Evolutionary conservation across 1,140 invertebrate genomes (phyloP).

Genomic region (Drosophila leontia): DNA sequence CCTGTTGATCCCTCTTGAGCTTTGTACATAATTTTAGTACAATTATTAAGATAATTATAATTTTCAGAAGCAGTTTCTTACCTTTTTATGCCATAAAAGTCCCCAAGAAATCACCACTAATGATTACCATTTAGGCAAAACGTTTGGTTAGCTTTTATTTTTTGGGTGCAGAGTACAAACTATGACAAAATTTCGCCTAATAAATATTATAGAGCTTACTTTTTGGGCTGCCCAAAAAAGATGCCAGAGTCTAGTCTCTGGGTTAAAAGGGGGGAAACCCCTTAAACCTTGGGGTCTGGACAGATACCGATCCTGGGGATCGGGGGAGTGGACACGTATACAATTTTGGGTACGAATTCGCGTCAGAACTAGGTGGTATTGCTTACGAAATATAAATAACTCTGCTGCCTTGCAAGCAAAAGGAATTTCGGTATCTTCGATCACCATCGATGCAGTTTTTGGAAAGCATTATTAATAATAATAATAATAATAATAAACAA

Average conservation of each 20-base stretch:
- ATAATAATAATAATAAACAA: background rate
- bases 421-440: constrained; percentile 28
- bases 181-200: constrained; percentile 44
- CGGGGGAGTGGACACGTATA: constrained; percentile 30
- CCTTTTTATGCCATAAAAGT: background rate
- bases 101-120: background rate
- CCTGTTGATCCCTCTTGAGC: background rate
- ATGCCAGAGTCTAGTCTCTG: constrained; percentile 5
- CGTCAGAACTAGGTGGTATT: constrained; percentile 25
- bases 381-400: constrained; percentile 35
- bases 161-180: constrained; percentile 45
- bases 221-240: constrained; percentile 18
- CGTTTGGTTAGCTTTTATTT: constrained; percentile 47
- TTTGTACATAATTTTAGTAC: background rate
- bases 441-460: constrained; percentile 17
- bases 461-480: constrained; percentile 4
- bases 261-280: background rate
- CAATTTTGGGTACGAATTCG: constrained; percentile 42
- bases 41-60: no score
- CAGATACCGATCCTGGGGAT: constrained; percentile 1
- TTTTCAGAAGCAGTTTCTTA: background rate
- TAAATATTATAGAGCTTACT: constrained; percentile 29
- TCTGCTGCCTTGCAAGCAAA: constrained; percentile 52
- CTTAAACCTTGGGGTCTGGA: background rate
- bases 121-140: constrained; percentile 18